Conservation (phyloP, 2,797 vertebrate genomes). For the Carduelis carduelis region DNA sequence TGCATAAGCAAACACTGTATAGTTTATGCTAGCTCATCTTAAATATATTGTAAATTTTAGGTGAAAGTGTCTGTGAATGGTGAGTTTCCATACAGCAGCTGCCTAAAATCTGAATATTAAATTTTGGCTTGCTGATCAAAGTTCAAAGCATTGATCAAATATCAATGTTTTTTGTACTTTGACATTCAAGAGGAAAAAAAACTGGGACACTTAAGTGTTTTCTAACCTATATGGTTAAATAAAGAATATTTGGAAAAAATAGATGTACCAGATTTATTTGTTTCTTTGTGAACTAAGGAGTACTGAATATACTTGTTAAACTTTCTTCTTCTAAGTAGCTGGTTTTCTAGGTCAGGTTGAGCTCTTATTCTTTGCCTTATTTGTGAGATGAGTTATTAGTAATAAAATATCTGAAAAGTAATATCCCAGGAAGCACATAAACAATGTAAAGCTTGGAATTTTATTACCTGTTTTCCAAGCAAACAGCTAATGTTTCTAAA, state of each 20-base stretch:
- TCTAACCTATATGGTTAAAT: neutral
- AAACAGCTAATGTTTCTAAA: neutral
- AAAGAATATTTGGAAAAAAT: neutral
- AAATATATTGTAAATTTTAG: neutral
- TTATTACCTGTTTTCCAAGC: neutral
- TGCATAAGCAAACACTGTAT: neutral
- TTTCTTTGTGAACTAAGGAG: neutral
- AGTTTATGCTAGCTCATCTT: neutral
- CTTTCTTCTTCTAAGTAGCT: neutral
- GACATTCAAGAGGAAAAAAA: neutral
- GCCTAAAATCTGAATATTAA: neutral
- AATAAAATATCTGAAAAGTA: neutral
- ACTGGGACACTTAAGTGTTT: neutral
- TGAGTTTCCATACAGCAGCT: neutral
- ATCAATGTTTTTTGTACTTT: neutral
- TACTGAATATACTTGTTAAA: neutral
- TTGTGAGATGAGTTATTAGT: neutral
- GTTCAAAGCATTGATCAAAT: neutral
- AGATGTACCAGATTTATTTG: neutral
- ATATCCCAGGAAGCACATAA: neutral
- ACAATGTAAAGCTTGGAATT: neutral
- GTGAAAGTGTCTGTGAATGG: neutral
- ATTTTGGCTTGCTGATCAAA: neutral
- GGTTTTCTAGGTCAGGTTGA: neutral
- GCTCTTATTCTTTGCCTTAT: neutral